phyloP scores from a whole-genome alignment of 2,113 vertebrate genomes.

The Cryptotis parvus region DNA sequence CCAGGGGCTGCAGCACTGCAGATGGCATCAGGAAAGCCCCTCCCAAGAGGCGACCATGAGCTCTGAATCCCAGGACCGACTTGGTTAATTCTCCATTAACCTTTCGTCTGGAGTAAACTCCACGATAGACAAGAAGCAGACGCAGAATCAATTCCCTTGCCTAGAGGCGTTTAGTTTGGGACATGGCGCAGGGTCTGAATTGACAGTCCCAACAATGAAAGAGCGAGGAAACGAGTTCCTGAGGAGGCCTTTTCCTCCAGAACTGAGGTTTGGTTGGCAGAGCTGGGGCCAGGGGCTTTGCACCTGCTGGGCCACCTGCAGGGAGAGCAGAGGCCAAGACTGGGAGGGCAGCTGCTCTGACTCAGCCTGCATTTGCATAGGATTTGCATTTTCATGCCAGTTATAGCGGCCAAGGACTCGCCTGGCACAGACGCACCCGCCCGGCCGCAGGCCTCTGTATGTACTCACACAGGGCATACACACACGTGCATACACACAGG shows the following conservation, averaged over 20 bases:
- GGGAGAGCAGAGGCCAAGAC: constrained; percentile 32
- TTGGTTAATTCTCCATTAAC: neutral
- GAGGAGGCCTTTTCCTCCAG: constrained; percentile 12
- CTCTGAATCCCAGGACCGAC: neutral
- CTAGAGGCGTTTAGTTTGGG: neutral
- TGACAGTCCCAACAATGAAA: constrained; percentile 37
- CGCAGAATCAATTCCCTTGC: neutral
- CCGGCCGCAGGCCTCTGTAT: neutral
- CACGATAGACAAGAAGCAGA: constrained; percentile 42
- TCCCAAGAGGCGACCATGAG: neutral
- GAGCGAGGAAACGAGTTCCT: constrained; percentile 42
- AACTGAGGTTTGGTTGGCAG: constrained; percentile 2
- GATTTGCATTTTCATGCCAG: constrained; percentile 68
- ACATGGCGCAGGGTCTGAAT: constrained; percentile 51
- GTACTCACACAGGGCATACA: neutral
- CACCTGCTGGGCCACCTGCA: constrained; percentile 70
- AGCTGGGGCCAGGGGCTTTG: neutral
- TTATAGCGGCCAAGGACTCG: constrained; percentile 18
- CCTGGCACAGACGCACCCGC: neutral
- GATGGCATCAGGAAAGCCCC: too few species aligned
- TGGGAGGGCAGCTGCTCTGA: constrained; percentile 56
- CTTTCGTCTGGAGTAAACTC: neutral
- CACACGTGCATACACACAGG: neutral
- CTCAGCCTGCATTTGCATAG: constrained; percentile 61
- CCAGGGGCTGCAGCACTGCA: neutral